These are phyloP conservation scores for Periparus ater DNA, from an alignment of 2,797 vertebrate species.

Conservation along the genomic window DNA sequence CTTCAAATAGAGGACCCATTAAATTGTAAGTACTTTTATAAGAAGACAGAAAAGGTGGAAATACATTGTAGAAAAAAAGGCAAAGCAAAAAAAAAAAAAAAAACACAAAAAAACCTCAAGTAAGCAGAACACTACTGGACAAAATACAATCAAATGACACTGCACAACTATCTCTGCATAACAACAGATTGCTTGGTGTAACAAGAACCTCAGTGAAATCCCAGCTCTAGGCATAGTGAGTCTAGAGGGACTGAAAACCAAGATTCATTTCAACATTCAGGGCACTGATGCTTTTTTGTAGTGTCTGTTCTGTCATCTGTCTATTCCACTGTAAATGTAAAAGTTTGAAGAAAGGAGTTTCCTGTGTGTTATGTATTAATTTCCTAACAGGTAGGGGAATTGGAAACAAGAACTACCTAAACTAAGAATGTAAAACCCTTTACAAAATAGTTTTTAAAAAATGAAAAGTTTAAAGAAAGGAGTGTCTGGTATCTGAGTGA, in stretches of 20 bases:
- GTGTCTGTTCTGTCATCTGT: conserved; percentile 1
- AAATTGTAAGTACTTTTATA: background rate
- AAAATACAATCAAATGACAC: background rate
- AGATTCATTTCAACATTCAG: conserved; percentile 32
- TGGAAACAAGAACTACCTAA: background rate
- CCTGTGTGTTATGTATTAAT: background rate
- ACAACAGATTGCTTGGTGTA: background rate
- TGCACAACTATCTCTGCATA: background rate
- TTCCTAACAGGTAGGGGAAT: background rate
- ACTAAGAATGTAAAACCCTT: background rate
- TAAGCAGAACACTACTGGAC: background rate
- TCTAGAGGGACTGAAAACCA: conserved; percentile 29
- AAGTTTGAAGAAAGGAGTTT: conserved; percentile 13
- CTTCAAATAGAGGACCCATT: background rate
- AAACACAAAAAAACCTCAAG: background rate
- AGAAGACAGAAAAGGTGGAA: background rate
- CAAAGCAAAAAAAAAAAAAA: background rate
- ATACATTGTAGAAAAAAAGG: fast-evolving
- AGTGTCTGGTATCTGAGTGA: fast-evolving
- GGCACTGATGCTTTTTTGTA: background rate
- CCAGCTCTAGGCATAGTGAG: background rate
- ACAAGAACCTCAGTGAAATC: conserved; percentile 37
- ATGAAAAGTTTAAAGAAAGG: background rate
- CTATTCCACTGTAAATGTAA: conserved; percentile 1
- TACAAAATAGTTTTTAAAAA: background rate